phyloP scores from a whole-genome alignment of 2,797 vertebrate genomes.

The Phoxinus dragarum region DNA sequence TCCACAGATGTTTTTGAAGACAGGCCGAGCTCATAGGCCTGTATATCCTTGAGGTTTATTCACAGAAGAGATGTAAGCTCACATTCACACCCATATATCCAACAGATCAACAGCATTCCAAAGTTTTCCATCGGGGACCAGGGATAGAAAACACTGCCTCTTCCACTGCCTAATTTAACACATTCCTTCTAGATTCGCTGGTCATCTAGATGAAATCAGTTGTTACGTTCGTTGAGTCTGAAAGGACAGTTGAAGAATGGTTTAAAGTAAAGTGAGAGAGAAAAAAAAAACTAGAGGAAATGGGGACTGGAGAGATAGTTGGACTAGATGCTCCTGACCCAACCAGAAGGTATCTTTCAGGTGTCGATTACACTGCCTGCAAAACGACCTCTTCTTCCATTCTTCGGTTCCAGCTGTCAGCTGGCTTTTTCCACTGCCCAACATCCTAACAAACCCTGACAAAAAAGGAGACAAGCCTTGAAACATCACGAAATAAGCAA shows the following conservation, averaged over 20 bases:
- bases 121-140: constrained; percentile 50
- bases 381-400: constrained; percentile 72
- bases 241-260: constrained; percentile 15
- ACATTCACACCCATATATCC: constrained; percentile 12
- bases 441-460: constrained; percentile 78
- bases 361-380: constrained; percentile 73
- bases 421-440: constrained; percentile 44
- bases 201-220: constrained; percentile 38
- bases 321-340: constrained; percentile 63
- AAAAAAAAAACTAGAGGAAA: constrained; percentile 7
- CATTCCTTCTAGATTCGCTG: constrained; percentile 44
- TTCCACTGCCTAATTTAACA: constrained; percentile 47
- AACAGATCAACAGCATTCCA: constrained; percentile 46
- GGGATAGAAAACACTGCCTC: constrained; percentile 51
- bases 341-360: constrained; percentile 50
- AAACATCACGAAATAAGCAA: constrained; percentile 83
- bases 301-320: constrained; percentile 61
- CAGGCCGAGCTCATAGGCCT: background rate
- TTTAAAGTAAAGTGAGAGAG: background rate
- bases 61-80: constrained; percentile 24
- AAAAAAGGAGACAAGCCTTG: constrained; percentile 86
- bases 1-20: constrained; percentile 27
- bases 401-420: constrained; percentile 69
- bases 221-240: constrained; percentile 19
- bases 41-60: background rate